These are phyloP conservation scores for Byasa hedistus DNA, from an alignment of 2,888 invertebrate species.

Conservation along the genomic window DNA sequence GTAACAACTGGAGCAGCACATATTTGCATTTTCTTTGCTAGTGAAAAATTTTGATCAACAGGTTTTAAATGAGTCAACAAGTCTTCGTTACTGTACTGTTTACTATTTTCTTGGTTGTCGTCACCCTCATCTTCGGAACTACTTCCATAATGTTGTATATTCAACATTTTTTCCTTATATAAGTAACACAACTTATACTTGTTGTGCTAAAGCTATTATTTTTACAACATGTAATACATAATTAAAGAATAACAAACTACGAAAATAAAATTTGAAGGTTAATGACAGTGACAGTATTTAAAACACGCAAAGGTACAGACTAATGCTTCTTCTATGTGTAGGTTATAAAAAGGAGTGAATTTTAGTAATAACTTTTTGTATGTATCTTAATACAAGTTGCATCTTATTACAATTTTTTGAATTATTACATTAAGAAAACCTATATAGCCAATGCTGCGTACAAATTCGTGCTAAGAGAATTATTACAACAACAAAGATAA, in stretches of 20 bases:
- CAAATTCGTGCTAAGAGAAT: too few relatives aligned
- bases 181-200: background rate
- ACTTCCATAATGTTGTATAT: slow-evolving; percentile 86
- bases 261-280: background rate
- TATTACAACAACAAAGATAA: too few relatives aligned
- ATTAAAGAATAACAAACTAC: background rate
- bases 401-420: too few relatives aligned
- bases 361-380: too few relatives aligned
- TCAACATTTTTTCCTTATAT: slow-evolving; percentile 78
- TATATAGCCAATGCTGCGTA: too few relatives aligned
- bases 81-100: slow-evolving; percentile 63
- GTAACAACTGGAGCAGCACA: slow-evolving; percentile 92
- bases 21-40: slow-evolving; percentile 83
- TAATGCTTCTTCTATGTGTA: too few relatives aligned
- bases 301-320: background rate
- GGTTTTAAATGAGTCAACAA: slow-evolving; percentile 78
- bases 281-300: background rate
- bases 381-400: too few relatives aligned
- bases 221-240: background rate
- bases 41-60: slow-evolving; percentile 78
- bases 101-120: slow-evolving; percentile 55
- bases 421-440: too few relatives aligned
- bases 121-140: slow-evolving; percentile 85
- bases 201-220: background rate
- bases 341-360: too few relatives aligned